Evolutionary conservation across 2,113 vertebrate genomes (phyloP), one percentile per base, ranked within the genome.

Genomic region (Petromus typicus): DNA sequence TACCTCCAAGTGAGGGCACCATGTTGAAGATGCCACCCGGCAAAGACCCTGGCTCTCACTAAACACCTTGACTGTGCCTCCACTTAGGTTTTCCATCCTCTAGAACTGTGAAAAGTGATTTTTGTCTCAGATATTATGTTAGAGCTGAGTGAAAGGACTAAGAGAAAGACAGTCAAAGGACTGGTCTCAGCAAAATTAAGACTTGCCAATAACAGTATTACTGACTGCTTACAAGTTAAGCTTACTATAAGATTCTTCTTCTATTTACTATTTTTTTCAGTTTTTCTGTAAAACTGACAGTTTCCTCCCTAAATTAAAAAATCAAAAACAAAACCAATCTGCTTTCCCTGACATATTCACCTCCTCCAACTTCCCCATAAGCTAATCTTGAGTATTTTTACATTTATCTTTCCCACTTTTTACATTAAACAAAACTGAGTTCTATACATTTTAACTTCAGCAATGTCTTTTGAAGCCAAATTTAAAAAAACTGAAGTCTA

Each of bases 341-440:
- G 40, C 7, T 97, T 61, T 89, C 83, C 79, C 79, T 79, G 82
- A 92, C 18, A 94, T 17, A 1, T 67, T 93, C 43, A n/a, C 64
- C n/a, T 76, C 25, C 51, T 40, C 30, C 61, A 69, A 64, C 43
- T 73, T 86, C 48, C 61, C 10, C 63, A 43, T 6, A 82, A 69
- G 20, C 81, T 87, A 82, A 90, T 25, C n/a, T 13, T 80, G 43
- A 89, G 12, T 59, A 92, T 37, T 37, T 51, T 59, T 54, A 64
- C 27, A 64, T 80, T 86, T 56, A 79, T 64, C 64, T 79, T 45
- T 37, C 78, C 34, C 63, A 79, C 18, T 92, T 78, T 57, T 61
- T 86, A 92, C 5, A 66, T 32, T 48, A 69, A 5, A 69, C 12
- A 61, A 37, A 90, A 40, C 17, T 61, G 81, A 82, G 7, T 87